Evolutionary conservation across 2,797 vertebrate genomes (phyloP).

Genomic region (Botia kubotai): DNA sequence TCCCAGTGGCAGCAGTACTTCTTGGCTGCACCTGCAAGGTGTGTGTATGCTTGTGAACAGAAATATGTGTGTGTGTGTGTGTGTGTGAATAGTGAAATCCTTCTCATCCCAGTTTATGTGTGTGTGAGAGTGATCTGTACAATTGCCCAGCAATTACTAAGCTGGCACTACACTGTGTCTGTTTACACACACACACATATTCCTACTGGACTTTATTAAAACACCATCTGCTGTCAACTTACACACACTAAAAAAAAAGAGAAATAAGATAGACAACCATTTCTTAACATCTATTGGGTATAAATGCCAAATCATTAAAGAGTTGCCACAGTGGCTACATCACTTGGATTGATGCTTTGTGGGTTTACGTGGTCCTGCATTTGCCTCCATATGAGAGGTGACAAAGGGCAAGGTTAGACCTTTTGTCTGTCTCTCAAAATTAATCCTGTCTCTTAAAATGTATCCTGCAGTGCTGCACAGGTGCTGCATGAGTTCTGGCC

Average conservation of each 20-base stretch:
- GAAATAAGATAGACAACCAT: constrained; percentile 15
- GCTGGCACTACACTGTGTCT: constrained; percentile 93
- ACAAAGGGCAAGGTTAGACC: constrained; percentile 28
- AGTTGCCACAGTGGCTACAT: constrained; percentile 19
- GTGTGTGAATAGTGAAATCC: constrained; percentile 53
- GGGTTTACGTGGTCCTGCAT: not conserved
- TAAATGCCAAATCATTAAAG: constrained; percentile 9
- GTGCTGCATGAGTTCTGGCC: constrained; percentile 67
- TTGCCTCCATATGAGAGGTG: constrained; percentile 17
- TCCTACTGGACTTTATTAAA: constrained; percentile 99
- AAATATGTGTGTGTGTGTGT: constrained; percentile 25
- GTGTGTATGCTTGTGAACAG: constrained; percentile 42
- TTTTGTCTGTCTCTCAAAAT: constrained; percentile 6
- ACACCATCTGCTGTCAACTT: constrained; percentile 98
- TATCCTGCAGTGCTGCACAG: constrained; percentile 67
- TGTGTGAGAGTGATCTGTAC: constrained; percentile 86
- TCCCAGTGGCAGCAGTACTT: constrained; percentile 90
- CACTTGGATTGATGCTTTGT: not conserved
- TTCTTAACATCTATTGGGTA: constrained; percentile 16
- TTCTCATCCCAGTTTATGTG: constrained; percentile 84
- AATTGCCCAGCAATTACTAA: constrained; percentile 99
- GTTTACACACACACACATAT: constrained; percentile 99
- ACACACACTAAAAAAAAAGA: constrained; percentile 8
- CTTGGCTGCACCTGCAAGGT: constrained; percentile 89
- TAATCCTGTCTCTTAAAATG: not conserved